Evolutionary conservation across 2,113 vertebrate genomes (phyloP).

Genomic region (Hystrix cristata): DNA sequence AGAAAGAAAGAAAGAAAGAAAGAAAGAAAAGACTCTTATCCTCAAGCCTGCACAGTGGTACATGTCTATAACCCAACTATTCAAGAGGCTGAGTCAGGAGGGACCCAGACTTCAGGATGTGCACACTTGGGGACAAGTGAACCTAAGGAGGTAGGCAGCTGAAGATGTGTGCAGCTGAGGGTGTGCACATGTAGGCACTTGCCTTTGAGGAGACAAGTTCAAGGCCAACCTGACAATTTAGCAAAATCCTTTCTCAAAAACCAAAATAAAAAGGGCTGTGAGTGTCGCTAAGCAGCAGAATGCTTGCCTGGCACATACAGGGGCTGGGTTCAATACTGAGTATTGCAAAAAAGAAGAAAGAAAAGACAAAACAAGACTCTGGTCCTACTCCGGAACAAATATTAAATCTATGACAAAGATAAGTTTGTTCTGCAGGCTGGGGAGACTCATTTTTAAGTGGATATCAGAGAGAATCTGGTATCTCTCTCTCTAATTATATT

Average conservation of each 20-base stretch:
- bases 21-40: neutral
- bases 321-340: neutral
- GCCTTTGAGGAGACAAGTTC: neutral
- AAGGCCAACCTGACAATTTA: neutral
- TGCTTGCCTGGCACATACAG: neutral
- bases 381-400: neutral
- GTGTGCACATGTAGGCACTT: neutral
- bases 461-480: neutral
- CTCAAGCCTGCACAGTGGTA: neutral
- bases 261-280: neutral
- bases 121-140: no score
- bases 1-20: no score
- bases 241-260: neutral
- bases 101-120: neutral
- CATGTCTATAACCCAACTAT: neutral
- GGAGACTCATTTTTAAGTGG: neutral
- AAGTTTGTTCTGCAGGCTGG: neutral
- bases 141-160: no score
- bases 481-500: neutral
- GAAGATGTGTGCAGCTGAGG: no score
- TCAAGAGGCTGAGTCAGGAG: neutral
- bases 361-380: neutral
- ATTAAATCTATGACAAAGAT: conserved; percentile 39
- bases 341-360: neutral
- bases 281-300: neutral